Evolutionary conservation across 2,797 vertebrate species (phyloP).

Genomic region (Picus viridis): DNA sequence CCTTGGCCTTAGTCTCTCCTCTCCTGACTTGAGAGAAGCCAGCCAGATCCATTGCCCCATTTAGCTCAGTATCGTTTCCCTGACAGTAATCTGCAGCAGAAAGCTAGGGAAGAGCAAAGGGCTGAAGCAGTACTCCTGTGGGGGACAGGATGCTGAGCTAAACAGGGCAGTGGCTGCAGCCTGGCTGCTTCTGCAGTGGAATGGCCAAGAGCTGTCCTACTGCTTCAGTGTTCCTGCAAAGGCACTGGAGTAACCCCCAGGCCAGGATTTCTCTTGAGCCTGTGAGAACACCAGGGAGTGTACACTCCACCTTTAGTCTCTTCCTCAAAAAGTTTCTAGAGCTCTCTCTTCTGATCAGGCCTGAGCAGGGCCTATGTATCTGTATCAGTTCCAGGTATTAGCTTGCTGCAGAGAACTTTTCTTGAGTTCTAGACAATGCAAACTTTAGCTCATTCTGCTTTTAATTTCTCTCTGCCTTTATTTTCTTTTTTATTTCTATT

Average conservation of each 20-base stretch:
- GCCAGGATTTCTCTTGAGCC: not conserved
- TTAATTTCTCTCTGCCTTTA: not conserved
- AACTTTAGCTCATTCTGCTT: not conserved
- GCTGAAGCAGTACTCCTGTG: accelerated
- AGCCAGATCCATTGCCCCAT: accelerated
- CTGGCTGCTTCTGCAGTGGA: not conserved
- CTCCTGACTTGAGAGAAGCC: not conserved
- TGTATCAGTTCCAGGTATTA: not conserved
- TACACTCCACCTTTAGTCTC: not conserved
- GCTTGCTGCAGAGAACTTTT: not conserved
- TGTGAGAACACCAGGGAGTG: not conserved
- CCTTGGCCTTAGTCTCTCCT: not conserved
- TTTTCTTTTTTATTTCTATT: not conserved
- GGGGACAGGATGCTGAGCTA: not conserved
- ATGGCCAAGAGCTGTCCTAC: not conserved
- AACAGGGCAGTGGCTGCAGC: accelerated
- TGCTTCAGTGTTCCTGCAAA: not conserved
- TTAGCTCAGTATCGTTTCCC: accelerated
- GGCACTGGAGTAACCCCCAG: not conserved
- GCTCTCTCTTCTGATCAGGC: not conserved
- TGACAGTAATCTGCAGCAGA: not conserved
- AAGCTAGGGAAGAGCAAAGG: not conserved
- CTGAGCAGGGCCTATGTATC: not conserved
- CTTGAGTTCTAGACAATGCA: not conserved
- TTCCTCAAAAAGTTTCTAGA: not conserved